These are phyloP conservation scores for Microchrysa polita DNA, from an alignment of 2,888 invertebrate species.

Conservation along the genomic window DNA sequence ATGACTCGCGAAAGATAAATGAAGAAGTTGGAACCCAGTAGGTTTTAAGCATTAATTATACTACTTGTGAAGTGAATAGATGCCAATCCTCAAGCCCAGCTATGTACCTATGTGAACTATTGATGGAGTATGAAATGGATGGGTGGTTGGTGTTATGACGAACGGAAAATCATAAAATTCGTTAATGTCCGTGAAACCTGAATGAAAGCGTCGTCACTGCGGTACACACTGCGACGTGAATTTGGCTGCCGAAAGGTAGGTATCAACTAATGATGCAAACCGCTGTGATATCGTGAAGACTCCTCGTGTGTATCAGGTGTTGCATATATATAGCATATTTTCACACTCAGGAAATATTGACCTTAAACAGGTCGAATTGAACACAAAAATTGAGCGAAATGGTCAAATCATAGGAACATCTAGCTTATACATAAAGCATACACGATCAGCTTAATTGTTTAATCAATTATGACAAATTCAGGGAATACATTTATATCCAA, in stretches of 20 bases:
- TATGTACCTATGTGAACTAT: not conserved
- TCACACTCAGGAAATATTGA: too few species aligned
- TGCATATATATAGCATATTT: too few species aligned
- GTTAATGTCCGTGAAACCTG: conserved; percentile 37
- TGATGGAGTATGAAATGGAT: too few species aligned
- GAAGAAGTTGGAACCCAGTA: conserved; percentile 48
- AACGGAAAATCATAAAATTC: conserved; percentile 23
- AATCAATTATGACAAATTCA: too few species aligned
- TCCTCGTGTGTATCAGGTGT: not conserved
- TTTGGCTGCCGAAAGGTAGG: conserved; percentile 42
- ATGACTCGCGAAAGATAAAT: conserved; percentile 49
- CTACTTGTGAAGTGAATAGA: conserved; percentile 29
- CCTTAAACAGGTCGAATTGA: too few species aligned
- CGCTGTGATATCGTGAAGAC: conserved; percentile 12
- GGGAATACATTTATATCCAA: too few species aligned
- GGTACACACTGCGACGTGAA: conserved; percentile 15
- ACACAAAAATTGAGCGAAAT: too few species aligned
- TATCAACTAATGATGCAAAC: conserved; percentile 41
- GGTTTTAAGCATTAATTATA: conserved; percentile 48
- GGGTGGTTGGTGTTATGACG: conserved; percentile 1
- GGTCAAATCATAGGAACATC: too few species aligned
- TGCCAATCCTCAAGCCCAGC: not conserved
- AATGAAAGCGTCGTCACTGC: conserved; percentile 38
- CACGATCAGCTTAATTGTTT: too few species aligned
- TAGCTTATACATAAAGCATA: too few species aligned